These are phyloP conservation scores for Lasioglossum baleicum DNA, from an alignment of 1,140 invertebrate genomes.

Conservation along the genomic window DNA sequence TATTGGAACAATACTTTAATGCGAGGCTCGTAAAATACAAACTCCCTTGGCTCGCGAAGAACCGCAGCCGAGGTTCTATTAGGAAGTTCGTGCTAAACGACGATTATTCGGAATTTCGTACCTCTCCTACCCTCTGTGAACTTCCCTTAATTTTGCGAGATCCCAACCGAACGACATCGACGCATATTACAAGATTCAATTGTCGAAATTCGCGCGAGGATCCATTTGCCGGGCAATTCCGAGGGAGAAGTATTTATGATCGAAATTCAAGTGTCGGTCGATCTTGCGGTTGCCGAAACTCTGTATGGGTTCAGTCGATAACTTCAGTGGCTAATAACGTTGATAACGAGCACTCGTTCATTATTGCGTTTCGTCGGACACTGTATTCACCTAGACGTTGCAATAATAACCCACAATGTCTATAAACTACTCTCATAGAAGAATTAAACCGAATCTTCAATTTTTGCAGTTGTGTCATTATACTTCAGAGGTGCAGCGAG, in stretches of 20 bases:
- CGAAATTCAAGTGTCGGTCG: neutral
- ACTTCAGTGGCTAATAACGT: too few relatives aligned
- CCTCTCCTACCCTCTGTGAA: neutral
- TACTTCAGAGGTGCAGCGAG: too few relatives aligned
- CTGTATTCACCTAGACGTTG: too few relatives aligned
- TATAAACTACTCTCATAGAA: too few relatives aligned
- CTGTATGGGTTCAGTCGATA: neutral
- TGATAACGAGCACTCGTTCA: too few relatives aligned
- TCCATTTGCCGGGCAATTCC: slow-evolving; percentile 24
- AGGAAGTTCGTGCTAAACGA: slow-evolving; percentile 11
- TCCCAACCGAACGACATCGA: neutral
- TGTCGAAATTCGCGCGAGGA: neutral
- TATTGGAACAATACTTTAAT: slow-evolving; percentile 9
- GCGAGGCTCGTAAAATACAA: slow-evolving; percentile 9
- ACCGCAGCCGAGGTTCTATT: slow-evolving; percentile 6
- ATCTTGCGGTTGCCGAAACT: neutral
- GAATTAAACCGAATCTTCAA: too few relatives aligned
- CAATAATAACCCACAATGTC: too few relatives aligned
- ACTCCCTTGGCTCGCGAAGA: neutral
- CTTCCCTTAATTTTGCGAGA: neutral
- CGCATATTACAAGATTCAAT: slow-evolving; percentile 20
- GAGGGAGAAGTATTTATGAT: too few relatives aligned
- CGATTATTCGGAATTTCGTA: slow-evolving; percentile 13
- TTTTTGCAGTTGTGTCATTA: too few relatives aligned
- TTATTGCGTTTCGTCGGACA: too few relatives aligned